Percentiles rank a stretch among this genome's conserved stretches.
phyloP scores from a whole-genome alignment of 2,113 vertebrate genomes.

The Chrysemys picta region DNA sequence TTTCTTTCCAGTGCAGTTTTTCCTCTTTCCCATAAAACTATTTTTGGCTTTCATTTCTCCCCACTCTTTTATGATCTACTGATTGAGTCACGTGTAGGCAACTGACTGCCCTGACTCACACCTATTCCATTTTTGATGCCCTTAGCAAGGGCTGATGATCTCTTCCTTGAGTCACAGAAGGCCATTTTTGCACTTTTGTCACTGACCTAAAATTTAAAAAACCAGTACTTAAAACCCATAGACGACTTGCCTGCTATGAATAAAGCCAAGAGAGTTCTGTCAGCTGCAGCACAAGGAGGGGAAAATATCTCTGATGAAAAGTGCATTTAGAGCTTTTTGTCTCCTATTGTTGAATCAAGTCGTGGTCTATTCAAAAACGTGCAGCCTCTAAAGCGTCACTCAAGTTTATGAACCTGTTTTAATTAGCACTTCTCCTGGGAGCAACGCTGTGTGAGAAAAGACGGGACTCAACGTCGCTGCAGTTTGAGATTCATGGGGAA shows the following conservation, averaged over 20 bases:
- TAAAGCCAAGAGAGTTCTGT: not conserved
- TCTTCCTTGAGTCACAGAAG: not conserved
- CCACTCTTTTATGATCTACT: not conserved
- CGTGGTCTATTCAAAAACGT: not conserved
- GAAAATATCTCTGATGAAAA: not conserved
- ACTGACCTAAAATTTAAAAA: not conserved
- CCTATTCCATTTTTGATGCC: not conserved
- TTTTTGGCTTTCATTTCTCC: not conserved
- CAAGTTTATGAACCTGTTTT: not conserved
- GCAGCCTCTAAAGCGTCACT: not conserved
- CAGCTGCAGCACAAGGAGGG: not conserved
- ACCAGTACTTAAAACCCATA: not conserved
- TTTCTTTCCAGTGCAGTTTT: not conserved
- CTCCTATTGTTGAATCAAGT: not conserved
- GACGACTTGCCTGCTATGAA: not conserved
- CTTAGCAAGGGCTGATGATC: not conserved
- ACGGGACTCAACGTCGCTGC: fast-evolving
- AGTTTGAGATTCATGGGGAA: not conserved
- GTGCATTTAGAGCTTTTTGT: not conserved
- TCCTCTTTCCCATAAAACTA: not conserved
- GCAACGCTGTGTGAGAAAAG: not conserved
- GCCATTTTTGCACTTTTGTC: not conserved
- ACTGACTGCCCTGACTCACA: not conserved
- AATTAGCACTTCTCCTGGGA: not conserved
- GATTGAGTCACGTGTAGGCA: not conserved